Base-by-base conservation (phyloP, 2,797 vertebrate species). In the Lemur catta region DNA sequence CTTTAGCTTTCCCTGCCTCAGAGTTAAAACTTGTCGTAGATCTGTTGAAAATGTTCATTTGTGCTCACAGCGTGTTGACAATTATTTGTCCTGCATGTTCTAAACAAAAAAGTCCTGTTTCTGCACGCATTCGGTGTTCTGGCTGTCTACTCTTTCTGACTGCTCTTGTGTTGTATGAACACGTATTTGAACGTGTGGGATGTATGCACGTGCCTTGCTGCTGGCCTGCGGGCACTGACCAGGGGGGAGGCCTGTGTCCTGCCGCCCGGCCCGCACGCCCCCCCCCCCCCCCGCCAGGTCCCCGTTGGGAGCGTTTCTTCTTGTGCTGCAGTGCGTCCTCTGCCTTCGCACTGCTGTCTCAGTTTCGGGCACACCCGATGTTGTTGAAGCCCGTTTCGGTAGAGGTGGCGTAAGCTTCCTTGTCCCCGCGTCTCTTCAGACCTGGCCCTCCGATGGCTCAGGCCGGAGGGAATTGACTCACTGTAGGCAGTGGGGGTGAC, bases 161-260 rank as follows among this genome's bases (percentile, higher is more conserved):
- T 13, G 2, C 33, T 2, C 26, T 61, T 18, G 17, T 41, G 18
- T 17, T 20, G 61, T 2, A 0, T 14, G 33, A 33, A 33, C 24
- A 4, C 0, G 2, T 5, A 4, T 18, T 0, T 43, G 8, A 10
- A 0, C 1, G 11, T 22, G 6, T 12, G 2, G 30, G 1, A 22
- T 12, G 10, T 13, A 1, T 35, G 17, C 11, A 0, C 2, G 10
- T 2, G 12, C 5, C 20, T 67, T 26, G 12, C 7, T 4, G 13
- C 28, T 38, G 13, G 2, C 0, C 1, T 5, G 9, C 4, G 4
- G 28, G 26, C 2, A 2, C 30, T 8, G 2, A n/a, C 38, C 13
- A 0, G 4, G 12, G 43, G 24, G n/a, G 43, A 13, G 8, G 65
- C 9, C 65, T 69, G 50, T 78, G 20, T 24, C 22, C 33, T 46